These are phyloP conservation scores for Thaumetopoea pityocampa DNA, from an alignment of 1,140 invertebrate genomes.

Conservation along the genomic window DNA sequence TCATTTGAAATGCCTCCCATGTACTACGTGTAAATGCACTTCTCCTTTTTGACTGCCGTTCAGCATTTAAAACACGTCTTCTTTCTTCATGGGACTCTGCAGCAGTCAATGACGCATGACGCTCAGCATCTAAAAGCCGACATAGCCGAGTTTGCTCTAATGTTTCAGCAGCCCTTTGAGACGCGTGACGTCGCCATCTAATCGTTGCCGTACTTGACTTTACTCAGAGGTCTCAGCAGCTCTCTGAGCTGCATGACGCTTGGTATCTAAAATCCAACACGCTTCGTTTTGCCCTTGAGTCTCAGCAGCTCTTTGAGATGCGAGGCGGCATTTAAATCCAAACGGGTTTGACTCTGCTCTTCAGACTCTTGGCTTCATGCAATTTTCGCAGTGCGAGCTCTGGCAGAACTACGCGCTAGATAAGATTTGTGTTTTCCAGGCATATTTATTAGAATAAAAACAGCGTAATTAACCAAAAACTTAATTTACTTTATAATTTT, in stretches of 20 bases:
- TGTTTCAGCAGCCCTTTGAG: slow-evolving; percentile 23
- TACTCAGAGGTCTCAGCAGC: slow-evolving; percentile 16
- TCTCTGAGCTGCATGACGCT: slow-evolving; percentile 25
- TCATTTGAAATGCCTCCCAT: slow-evolving; percentile 26
- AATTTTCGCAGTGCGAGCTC: slow-evolving; percentile 20
- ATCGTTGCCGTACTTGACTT: slow-evolving; percentile 4
- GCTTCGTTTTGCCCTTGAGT: slow-evolving; percentile 16
- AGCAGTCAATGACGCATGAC: slow-evolving; percentile 16
- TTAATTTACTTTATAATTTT: no score
- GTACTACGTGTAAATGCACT: slow-evolving; percentile 16
- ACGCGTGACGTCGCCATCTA: slow-evolving; percentile 20
- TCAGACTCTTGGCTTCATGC: slow-evolving; percentile 25
- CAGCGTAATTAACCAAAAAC: no score
- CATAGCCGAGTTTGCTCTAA: slow-evolving; percentile 14
- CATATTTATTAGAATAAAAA: no score
- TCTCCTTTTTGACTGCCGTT: slow-evolving; percentile 22
- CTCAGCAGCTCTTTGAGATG: slow-evolving; percentile 16
- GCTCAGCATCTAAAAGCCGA: slow-evolving; percentile 19
- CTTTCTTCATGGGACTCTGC: slow-evolving; percentile 24
- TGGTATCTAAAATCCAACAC: slow-evolving; percentile 16
- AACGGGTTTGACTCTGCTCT: slow-evolving; percentile 19
- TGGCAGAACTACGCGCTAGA: no score
- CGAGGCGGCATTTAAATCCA: slow-evolving; percentile 20
- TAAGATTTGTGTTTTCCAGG: no score
- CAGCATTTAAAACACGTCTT: slow-evolving; percentile 17